A percentile compares a stretch with the other conserved stretches of the same genome.
These are phyloP conservation scores for Tenthredo notha DNA, from an alignment of 2,888 invertebrate species.

Conservation along the genomic window DNA sequence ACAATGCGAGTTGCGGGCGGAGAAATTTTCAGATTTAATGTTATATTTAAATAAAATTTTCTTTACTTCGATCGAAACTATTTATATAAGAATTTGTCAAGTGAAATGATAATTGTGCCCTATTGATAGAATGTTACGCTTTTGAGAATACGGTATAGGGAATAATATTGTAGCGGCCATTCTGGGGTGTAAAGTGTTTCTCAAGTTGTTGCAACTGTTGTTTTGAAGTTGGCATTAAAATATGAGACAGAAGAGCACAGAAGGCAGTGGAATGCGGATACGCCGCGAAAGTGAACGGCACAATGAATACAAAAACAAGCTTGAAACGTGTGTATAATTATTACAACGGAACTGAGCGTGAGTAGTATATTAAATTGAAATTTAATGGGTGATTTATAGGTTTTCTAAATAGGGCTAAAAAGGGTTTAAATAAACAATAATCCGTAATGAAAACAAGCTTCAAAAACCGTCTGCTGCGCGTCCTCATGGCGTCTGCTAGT, in stretches of 20 bases:
- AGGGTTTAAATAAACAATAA: conserved; percentile 1
- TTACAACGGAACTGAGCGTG: conserved; percentile 68
- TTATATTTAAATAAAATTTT: background rate
- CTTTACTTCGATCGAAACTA: background rate
- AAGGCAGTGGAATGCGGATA: conserved; percentile 71
- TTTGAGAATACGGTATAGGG: background rate
- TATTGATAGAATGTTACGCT: background rate
- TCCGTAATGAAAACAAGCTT: conserved; percentile 55
- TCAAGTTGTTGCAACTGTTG: background rate
- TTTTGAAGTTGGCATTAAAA: background rate
- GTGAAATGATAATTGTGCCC: background rate
- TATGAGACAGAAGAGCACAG: conserved; percentile 58
- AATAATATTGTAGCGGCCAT: background rate
- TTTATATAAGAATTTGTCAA: background rate
- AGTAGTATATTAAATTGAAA: conserved; percentile 48
- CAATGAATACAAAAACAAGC: conserved; percentile 70
- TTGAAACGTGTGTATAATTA: conserved; percentile 67
- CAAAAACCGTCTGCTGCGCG: conserved; percentile 78
- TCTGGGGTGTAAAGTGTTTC: background rate
- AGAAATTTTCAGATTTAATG: background rate
- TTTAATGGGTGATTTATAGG: background rate
- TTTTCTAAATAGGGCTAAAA: background rate
- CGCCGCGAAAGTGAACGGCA: conserved; percentile 68
- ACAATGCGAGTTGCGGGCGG: background rate
- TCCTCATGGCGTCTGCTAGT: conserved; percentile 78